phyloP scores from a whole-genome alignment of 2,113 vertebrate species.

The Microcebus griseorufus region DNA sequence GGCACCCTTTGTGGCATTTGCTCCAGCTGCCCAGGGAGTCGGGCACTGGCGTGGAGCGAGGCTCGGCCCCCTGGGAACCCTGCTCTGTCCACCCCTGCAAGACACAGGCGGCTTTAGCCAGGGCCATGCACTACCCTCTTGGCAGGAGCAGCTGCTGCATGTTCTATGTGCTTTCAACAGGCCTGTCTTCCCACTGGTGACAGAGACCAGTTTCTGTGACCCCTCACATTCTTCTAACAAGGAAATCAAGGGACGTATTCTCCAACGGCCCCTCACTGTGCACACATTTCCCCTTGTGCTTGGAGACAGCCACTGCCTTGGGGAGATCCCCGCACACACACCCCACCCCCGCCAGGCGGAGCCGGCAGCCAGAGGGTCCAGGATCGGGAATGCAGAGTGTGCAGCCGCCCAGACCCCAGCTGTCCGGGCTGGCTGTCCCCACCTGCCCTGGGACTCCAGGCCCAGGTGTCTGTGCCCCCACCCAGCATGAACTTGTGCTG shows the following conservation, averaged over 20 bases:
- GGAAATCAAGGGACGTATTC: neutral
- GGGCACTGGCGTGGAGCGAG: neutral
- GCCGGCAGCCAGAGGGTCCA: neutral
- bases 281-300: neutral
- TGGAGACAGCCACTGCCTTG: neutral
- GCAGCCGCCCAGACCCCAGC: no score
- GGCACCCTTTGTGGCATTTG: slow-evolving; percentile 39
- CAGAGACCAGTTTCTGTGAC: neutral
- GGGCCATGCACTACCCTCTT: neutral
- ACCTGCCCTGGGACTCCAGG: neutral
- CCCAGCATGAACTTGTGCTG: slow-evolving; percentile 77
- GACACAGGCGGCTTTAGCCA: neutral
- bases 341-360: neutral
- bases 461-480: neutral
- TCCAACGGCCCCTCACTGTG: neutral
- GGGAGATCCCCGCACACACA: neutral
- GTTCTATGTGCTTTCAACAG: neutral
- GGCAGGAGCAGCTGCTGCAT: neutral
- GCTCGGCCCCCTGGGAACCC: neutral
- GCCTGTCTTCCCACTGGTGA: neutral
- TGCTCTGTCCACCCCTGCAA: slow-evolving; percentile 14
- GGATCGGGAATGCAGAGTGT: no score
- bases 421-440: neutral
- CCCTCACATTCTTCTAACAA: neutral
- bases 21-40: slow-evolving; percentile 53